Evolutionary conservation across 2,797 vertebrate species (phyloP).

Genomic region (Epinephelus awoara): DNA sequence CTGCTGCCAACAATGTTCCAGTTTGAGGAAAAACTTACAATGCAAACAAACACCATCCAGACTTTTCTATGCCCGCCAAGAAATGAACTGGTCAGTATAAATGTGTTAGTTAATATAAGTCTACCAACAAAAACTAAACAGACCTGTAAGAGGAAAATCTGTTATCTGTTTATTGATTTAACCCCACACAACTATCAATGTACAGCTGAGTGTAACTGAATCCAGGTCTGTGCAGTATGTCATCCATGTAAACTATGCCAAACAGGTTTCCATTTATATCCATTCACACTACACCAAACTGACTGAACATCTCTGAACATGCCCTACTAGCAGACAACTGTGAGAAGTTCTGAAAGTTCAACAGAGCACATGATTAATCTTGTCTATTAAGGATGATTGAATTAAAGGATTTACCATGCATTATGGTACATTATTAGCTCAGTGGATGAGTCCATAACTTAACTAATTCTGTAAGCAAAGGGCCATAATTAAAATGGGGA

Average conservation of each 20-base stretch:
- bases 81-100: background rate
- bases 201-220: background rate
- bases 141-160: slow-evolving; percentile 14
- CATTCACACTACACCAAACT: background rate
- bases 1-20: slow-evolving; percentile 40
- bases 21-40: background rate
- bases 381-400: slow-evolving; percentile 2
- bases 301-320: slow-evolving; percentile 29
- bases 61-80: background rate
- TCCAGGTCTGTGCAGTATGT: background rate
- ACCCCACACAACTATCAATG: background rate
- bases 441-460: slow-evolving; percentile 35
- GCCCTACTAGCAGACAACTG: slow-evolving; percentile 17
- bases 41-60: slow-evolving; percentile 14
- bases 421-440: slow-evolving; percentile 58
- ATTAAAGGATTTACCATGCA: slow-evolving; percentile 68
- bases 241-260: slow-evolving; percentile 12
- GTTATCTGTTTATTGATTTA: slow-evolving; percentile 14
- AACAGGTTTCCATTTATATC: slow-evolving; percentile 2
- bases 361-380: slow-evolving; percentile 31
- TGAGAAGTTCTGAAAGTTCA: slow-evolving; percentile 12
- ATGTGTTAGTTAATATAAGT: background rate
- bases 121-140: background rate
- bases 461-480: slow-evolving; percentile 53
- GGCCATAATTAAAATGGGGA: slow-evolving; percentile 75